These are phyloP conservation scores for Lophotriccus pileatus DNA, from an alignment of 2,797 vertebrate species.

Conservation along the genomic window DNA sequence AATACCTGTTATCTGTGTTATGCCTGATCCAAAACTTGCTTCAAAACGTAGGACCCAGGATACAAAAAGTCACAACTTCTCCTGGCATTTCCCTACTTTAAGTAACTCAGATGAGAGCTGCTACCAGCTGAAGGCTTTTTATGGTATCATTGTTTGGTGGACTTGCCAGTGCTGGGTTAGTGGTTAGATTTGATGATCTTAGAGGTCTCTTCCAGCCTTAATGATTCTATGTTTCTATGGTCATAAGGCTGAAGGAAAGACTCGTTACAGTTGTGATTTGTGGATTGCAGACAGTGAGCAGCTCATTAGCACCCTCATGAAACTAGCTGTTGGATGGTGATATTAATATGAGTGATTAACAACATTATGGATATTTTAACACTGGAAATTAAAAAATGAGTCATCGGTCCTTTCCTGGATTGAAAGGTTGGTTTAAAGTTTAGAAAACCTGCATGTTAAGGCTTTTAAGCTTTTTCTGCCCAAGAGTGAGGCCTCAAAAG, in stretches of 20 bases:
- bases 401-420: neutral
- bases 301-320: constrained; percentile 1
- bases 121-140: neutral
- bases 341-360: neutral
- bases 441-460: neutral
- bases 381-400: neutral
- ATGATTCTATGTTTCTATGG: neutral
- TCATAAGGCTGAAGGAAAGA: neutral
- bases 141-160: neutral
- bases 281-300: neutral
- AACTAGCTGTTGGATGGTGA: neutral
- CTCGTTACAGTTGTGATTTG: neutral
- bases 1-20: neutral
- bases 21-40: neutral
- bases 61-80: neutral
- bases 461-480: neutral
- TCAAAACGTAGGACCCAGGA: neutral
- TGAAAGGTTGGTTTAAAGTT: neutral
- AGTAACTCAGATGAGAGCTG: neutral
- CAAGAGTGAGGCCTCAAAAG: neutral
- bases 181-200: rapidly evolving
- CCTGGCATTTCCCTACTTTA: neutral
- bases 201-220: neutral
- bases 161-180: neutral
- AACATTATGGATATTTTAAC: neutral